A percentile compares a stretch with the other conserved stretches of the same genome.
Evolutionary conservation across 2,888 invertebrate species (phyloP).

Genomic region (Ametastegia equiseti): DNA sequence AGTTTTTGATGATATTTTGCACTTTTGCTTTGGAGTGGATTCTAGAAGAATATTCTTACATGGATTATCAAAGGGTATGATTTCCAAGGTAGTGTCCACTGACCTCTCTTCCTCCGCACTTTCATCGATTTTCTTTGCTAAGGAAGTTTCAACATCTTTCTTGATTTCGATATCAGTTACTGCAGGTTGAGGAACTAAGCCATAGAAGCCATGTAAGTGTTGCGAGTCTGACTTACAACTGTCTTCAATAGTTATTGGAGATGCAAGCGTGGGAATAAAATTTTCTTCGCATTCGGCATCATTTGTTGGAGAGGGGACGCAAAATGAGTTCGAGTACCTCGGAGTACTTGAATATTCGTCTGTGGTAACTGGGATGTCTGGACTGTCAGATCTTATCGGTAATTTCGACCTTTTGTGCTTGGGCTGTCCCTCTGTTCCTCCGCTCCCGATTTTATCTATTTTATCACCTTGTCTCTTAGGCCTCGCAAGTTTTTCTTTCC

Average conservation of each 20-base stretch:
- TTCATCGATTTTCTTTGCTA: background rate
- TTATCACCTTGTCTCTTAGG: background rate
- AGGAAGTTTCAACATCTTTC: background rate
- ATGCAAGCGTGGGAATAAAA: no score
- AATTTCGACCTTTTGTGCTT: background rate
- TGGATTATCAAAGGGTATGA: background rate
- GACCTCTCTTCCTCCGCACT: background rate
- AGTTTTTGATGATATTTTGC: background rate
- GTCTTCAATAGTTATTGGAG: background rate
- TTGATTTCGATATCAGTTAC: no score
- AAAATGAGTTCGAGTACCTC: no score
- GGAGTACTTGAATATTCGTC: slow-evolving; percentile 9
- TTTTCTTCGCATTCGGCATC: background rate
- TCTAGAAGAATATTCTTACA: background rate
- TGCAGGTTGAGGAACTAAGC: background rate
- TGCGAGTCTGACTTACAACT: background rate
- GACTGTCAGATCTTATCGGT: background rate
- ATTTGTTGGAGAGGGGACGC: background rate
- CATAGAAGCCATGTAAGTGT: background rate
- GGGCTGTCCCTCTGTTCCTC: background rate
- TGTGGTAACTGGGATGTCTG: background rate
- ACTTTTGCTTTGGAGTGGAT: background rate
- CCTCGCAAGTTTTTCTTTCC: background rate
- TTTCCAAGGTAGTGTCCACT: no score
- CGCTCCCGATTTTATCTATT: background rate